These are phyloP conservation scores for Dendrolimus punctatus DNA, from an alignment of 1,140 invertebrate species.

Conservation along the genomic window DNA sequence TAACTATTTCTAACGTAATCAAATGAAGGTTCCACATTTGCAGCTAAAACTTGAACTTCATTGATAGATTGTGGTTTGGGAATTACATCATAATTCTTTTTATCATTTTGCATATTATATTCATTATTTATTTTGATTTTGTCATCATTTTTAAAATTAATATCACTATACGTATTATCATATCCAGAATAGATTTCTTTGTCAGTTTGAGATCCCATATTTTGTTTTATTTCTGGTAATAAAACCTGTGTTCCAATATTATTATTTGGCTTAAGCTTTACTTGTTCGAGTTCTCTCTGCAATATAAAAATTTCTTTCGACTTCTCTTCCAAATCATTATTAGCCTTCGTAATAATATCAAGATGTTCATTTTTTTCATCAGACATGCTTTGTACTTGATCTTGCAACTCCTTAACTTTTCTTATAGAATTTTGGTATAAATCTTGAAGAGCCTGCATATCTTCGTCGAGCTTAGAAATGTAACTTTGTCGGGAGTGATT, in stretches of 20 bases:
- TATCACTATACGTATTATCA: not conserved
- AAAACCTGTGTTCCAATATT: constrained; percentile 8
- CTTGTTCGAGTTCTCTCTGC: constrained; percentile 21
- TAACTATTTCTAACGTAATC: constrained; percentile 34
- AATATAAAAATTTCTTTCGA: constrained; percentile 26
- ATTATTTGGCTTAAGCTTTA: constrained; percentile 23
- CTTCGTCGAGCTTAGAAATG: constrained; percentile 38
- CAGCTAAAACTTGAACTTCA: constrained; percentile 42
- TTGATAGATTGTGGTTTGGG: constrained; percentile 21
- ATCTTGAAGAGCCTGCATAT: constrained; percentile 35
- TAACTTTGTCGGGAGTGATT: constrained; percentile 35
- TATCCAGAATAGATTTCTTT: not conserved
- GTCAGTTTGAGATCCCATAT: constrained; percentile 9
- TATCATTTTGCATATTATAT: too few species aligned
- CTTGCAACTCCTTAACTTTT: constrained; percentile 32
- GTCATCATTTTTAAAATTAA: not conserved
- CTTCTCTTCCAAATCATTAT: constrained; percentile 27
- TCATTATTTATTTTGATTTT: too few species aligned
- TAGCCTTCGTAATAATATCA: constrained; percentile 22
- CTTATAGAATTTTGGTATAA: constrained; percentile 32
- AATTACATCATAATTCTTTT: constrained; percentile 5
- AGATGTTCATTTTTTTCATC: constrained; percentile 19
- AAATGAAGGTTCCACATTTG: constrained; percentile 29
- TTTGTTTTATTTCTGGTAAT: not conserved
- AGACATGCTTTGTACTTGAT: constrained; percentile 18